Conservation (phyloP, 1,140 invertebrate species). For the Pygmarrhopalites habei region DNA sequence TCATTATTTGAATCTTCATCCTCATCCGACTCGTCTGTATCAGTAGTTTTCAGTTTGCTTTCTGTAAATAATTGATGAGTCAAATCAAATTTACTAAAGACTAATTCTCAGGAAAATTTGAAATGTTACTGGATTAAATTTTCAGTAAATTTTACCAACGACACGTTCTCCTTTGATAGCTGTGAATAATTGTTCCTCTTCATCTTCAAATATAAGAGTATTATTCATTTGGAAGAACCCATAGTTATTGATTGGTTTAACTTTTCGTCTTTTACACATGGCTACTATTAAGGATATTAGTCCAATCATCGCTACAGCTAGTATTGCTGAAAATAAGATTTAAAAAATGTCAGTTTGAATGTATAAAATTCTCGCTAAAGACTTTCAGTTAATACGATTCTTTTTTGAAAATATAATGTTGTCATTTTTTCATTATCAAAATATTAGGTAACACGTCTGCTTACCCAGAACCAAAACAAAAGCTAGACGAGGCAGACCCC, state of each 20-base stretch:
- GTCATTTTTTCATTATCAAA: background rate
- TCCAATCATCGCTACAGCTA: constrained; percentile 21
- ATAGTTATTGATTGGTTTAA: constrained; percentile 16
- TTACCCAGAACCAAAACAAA: constrained; percentile 65
- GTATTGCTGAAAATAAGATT: constrained; percentile 26
- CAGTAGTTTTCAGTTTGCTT: constrained; percentile 29
- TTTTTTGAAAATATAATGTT: background rate
- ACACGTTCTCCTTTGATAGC: constrained; percentile 19
- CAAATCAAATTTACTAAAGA: background rate
- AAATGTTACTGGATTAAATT: background rate
- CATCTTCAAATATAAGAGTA: constrained; percentile 34
- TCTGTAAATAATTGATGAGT: background rate
- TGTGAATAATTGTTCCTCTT: constrained; percentile 36
- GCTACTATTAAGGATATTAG: constrained; percentile 30
- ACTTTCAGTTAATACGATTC: too few relatives aligned
- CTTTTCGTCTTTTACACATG: constrained; percentile 22
- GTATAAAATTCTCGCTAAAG: constrained; percentile 18
- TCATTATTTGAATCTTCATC: constrained; percentile 12
- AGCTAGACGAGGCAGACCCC: constrained; percentile 62
- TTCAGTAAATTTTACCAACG: constrained; percentile 19
- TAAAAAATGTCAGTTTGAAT: too few relatives aligned
- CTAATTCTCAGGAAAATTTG: background rate
- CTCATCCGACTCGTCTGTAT: constrained; percentile 30
- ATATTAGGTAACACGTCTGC: constrained; percentile 29
- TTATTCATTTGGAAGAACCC: constrained; percentile 37